Evolutionary conservation across 2,888 invertebrate genomes (phyloP), one percentile per base, ranked within the genome.

Genomic region (Gymnosoma rotundatum): DNA sequence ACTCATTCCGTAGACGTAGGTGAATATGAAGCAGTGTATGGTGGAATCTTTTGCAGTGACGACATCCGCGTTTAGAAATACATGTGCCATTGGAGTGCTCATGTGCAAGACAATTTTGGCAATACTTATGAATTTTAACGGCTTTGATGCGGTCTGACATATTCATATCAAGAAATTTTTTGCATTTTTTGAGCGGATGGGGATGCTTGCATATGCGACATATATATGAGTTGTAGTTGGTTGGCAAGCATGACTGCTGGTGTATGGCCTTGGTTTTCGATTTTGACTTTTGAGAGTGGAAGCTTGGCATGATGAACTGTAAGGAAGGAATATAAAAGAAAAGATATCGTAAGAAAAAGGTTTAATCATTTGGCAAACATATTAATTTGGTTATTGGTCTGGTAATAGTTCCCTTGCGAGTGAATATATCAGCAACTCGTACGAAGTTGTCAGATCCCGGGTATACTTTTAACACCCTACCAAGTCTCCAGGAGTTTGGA

Each of bases 401-500:
- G 14, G 58, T 58, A 9, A 58, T 32, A 0, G 12, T 32, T 32
- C 58, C 58, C 21, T 32, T 25, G 10, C 25, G 58, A 14, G 25
- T 58, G 32, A 14, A 16, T 32, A 58, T n/a, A 58, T 58, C 58
- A 14, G 14, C 32, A 12, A 42, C 42, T 42, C 42, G 42, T 42
- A 42, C 42, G 12, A 12, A 42, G 12, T 12, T 12, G 42, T 58
- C 58, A 9, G 58, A 32, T 6, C 58, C 58, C 3, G 32, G 16
- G 32, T 58, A 16, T 25, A 58, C 58, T 32, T 58, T 58, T 32
- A 25, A 2, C 9, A 58, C 32, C 16, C 58, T 58, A 16, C 58
- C 58, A 58, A 58, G 58, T 16, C 58, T 25, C 58, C 58, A 58
- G 12, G 12, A 20, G 20, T 20, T 56, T 9, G 56, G 56, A 56